Evolutionary conservation across 1,140 invertebrate genomes (phyloP).

Genomic region (Drosophila subobscura): DNA sequence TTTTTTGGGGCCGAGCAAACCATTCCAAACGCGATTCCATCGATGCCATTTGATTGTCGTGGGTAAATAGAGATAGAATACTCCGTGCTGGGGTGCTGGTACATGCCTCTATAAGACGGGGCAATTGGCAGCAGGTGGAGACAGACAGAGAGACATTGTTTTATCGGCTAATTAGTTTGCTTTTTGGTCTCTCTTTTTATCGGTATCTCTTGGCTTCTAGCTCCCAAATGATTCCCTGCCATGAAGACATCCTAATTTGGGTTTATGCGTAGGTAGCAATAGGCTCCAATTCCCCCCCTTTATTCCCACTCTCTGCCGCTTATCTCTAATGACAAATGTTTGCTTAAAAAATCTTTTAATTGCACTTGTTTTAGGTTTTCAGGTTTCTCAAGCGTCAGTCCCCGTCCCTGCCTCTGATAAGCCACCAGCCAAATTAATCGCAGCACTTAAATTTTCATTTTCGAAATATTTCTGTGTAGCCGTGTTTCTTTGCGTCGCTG

Average conservation of each 20-base stretch:
- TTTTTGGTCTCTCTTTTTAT: slow-evolving; percentile 11
- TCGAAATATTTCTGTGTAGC: slow-evolving; percentile 49
- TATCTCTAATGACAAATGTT: slow-evolving; percentile 82
- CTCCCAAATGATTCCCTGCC: not conserved
- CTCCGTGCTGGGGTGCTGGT: not conserved
- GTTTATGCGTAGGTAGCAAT: slow-evolving; percentile 65
- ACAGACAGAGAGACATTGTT: slow-evolving; percentile 18
- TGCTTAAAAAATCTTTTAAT: slow-evolving; percentile 81
- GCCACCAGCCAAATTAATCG: slow-evolving; percentile 82
- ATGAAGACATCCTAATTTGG: slow-evolving; percentile 76
- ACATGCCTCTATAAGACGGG: no score
- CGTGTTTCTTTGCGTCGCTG: slow-evolving; percentile 21
- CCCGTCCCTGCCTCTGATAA: slow-evolving; percentile 55
- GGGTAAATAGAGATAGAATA: slow-evolving; percentile 47
- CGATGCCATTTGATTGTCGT: slow-evolving; percentile 60
- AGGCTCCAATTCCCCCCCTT: not conserved
- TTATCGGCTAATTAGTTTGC: slow-evolving; percentile 79
- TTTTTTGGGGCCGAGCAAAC: slow-evolving; percentile 37
- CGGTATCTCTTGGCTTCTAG: not conserved
- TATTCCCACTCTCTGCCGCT: slow-evolving; percentile 10
- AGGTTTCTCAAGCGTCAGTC: slow-evolving; percentile 14
- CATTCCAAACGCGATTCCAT: slow-evolving; percentile 35
- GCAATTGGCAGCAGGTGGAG: slow-evolving; percentile 8
- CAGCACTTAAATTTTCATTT: slow-evolving; percentile 81
- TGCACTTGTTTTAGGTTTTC: slow-evolving; percentile 71